Conservation (phyloP, 2,113 vertebrate genomes). For the Tonatia bakeri region DNA sequence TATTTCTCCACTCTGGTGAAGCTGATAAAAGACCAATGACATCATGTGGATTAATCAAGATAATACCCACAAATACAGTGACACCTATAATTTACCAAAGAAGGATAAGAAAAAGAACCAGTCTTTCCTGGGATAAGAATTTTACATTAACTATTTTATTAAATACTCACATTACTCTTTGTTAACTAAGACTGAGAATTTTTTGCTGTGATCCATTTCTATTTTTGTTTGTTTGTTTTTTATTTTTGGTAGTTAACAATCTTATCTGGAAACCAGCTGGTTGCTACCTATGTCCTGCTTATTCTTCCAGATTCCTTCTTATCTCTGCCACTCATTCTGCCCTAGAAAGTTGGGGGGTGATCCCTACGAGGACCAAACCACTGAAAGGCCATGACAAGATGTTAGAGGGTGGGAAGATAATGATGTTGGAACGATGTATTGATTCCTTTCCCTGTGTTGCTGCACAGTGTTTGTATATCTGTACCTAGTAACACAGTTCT, state of each 20-base stretch:
- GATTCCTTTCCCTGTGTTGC: neutral
- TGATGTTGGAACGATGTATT: neutral
- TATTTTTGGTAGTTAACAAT: neutral
- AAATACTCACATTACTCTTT: neutral
- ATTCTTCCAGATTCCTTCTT: neutral
- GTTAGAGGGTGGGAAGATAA: neutral
- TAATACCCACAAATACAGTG: neutral
- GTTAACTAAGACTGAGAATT: neutral
- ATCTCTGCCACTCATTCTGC: neutral
- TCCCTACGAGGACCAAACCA: neutral
- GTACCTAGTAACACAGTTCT: neutral
- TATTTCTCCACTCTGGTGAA: neutral
- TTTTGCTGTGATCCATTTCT: neutral
- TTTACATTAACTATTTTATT: neutral
- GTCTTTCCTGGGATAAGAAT: neutral
- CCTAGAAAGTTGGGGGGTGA: neutral
- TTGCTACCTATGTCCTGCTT: neutral
- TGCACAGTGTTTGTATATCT: neutral
- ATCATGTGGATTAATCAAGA: neutral
- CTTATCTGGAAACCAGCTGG: neutral
- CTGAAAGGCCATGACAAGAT: fast-evolving
- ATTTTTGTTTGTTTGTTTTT: neutral
- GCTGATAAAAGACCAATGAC: neutral
- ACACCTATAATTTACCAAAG: neutral
- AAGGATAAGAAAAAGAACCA: neutral